Conservation (phyloP, 92 coral and sea anemone species). For the Paragorgia papillata region DNA sequence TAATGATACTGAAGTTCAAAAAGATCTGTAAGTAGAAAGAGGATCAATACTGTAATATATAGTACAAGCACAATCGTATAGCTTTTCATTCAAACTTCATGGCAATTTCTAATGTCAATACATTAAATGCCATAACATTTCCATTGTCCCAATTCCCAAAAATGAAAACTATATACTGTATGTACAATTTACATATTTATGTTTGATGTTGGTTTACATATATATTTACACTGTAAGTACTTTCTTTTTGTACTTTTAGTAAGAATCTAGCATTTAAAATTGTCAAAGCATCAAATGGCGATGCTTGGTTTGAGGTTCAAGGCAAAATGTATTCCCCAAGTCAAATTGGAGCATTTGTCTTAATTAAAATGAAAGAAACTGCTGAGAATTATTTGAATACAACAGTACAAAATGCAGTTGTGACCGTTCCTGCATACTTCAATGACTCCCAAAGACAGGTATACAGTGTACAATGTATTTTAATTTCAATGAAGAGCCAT, state of each 20-base stretch:
- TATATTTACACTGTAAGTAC: no score
- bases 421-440: conserved; percentile 94
- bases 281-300: conserved; percentile 88
- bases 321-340: conserved; percentile 94
- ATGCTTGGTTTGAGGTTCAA: conserved; percentile 96
- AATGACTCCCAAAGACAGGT: conserved; percentile 99
- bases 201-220: no score
- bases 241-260: conserved; percentile 39
- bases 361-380: conserved; percentile 93
- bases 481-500: no score
- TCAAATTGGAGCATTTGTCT: conserved; percentile 92
- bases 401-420: conserved; percentile 83
- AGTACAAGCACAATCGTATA: no score
- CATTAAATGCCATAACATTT: no score
- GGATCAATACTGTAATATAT: no score
- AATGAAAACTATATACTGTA: no score
- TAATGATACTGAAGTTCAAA: conserved; percentile 84
- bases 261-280: conserved; percentile 73
- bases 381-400: conserved; percentile 85
- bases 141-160: no score
- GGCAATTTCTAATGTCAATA: no score
- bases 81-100: no score
- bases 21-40: conserved; percentile 81
- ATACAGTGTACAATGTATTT: no score
- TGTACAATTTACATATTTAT: no score